Conservation (phyloP, 2,888 invertebrate species). For the Endotricha flammealis region DNA sequence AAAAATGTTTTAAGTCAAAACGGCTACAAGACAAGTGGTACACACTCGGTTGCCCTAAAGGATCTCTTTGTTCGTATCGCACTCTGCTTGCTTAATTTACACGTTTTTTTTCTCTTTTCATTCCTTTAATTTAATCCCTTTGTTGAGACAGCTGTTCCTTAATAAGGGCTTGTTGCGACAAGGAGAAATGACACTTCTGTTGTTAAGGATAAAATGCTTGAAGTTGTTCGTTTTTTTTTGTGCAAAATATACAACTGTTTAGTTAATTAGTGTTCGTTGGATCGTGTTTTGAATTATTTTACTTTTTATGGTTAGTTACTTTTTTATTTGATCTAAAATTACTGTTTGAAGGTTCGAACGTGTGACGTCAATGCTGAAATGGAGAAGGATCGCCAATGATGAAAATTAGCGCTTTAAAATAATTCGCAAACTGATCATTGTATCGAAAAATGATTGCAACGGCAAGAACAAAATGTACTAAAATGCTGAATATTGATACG, state of each 20-base stretch:
- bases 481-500: no score
- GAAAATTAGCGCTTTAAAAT: no score
- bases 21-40: conserved; percentile 3
- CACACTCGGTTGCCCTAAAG: conserved; percentile 5
- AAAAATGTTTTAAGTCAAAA: conserved; percentile 8
- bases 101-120: conserved; percentile 29
- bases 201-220: conserved; percentile 18
- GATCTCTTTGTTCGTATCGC: conserved; percentile 9
- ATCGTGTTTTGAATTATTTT: no score
- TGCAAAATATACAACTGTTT: neutral
- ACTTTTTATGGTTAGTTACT: no score
- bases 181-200: conserved; percentile 40
- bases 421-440: no score
- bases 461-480: no score
- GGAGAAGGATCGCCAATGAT: no score
- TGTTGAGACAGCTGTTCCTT: conserved; percentile 57
- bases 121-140: conserved; percentile 59
- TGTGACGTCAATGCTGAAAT: no score
- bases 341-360: no score
- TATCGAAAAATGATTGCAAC: no score
- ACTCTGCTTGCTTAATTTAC: conserved; percentile 2
- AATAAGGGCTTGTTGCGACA: conserved; percentile 39
- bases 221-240: conserved; percentile 20
- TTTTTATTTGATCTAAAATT: no score
- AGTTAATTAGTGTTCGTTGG: neutral